Evolutionary conservation across 2,113 vertebrate genomes (phyloP), one percentile per base, ranked within the genome.

Genomic region (Labrus mixtus): DNA sequence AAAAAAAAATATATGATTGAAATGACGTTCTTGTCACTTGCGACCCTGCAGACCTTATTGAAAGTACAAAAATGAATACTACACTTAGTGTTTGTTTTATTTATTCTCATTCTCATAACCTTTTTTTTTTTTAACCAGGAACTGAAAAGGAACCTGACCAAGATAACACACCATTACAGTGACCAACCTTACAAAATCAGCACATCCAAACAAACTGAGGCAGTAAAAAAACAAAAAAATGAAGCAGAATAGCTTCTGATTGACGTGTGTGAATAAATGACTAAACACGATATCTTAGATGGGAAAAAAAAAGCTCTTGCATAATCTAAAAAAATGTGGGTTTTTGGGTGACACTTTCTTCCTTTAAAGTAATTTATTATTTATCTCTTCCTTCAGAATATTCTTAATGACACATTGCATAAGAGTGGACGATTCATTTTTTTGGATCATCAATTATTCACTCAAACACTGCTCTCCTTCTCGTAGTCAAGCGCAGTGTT

Each of bases 381-480:
- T 67, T 3, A 76, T 65, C 33, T 59, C 33, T n/a, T 48, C 62
- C 51, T 48, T 51, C 70, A 45, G 54, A 78, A 75, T 71, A n/a
- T 69, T 76, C 76, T 13, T 29, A 61, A 76, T 76, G 9, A 1
- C 56, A 68, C 19, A 61, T 68, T 71, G 60, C 77, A 33, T 48
- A 65, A 80, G 51, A 59, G 37, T 6, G 23, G 50, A 53, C 20
- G 10, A 72, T 83, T 17, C 58, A 87, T 86, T 54, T 72, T 73
- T 70, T 74, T 70, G 2, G 73, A 67, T 45, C 22, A 61, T 83
- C 9, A 83, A 79, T 83, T 48, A 85, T 85, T 81, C 19, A 83
- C 29, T 11, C 25, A 39, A 72, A 50, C 54, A 11, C 25, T 19
- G 22, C 23, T 45, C n/a, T 60, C 46, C 11, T 17, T 45, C 29